phyloP scores from a whole-genome alignment of 1,140 invertebrate genomes.

The Leptopilina boulardi region DNA sequence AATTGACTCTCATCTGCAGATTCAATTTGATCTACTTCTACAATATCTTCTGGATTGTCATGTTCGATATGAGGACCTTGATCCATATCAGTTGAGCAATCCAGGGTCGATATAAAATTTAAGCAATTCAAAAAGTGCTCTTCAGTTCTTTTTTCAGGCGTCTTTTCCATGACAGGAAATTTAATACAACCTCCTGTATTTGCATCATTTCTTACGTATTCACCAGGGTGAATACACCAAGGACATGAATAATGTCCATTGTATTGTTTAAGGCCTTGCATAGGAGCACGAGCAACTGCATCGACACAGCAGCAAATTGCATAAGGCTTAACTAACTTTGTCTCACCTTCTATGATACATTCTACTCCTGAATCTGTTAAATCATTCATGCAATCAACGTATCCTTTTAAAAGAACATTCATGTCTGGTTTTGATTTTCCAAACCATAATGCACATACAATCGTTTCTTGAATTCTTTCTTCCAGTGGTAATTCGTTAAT shows the following conservation, averaged over 20 bases:
- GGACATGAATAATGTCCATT: slow-evolving; percentile 26
- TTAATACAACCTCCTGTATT: slow-evolving; percentile 16
- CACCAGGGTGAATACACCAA: slow-evolving; percentile 33
- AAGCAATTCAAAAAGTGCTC: background rate
- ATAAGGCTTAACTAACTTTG: background rate
- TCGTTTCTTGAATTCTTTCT: background rate
- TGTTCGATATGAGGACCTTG: no score
- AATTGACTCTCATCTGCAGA: no score
- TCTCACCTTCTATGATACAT: slow-evolving; percentile 31
- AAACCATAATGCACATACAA: slow-evolving; percentile 37
- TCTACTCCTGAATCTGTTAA: background rate
- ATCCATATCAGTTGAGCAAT: no score
- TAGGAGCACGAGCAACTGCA: slow-evolving; percentile 35
- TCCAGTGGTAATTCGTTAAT: slow-evolving; percentile 26
- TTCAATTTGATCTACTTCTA: no score
- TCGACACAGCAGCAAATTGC: slow-evolving; percentile 17
- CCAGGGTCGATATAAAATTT: no score
- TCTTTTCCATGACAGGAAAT: slow-evolving; percentile 4
- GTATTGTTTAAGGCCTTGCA: slow-evolving; percentile 36
- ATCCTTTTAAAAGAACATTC: slow-evolving; percentile 36
- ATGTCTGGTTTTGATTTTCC: no score
- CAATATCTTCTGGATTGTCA: no score
- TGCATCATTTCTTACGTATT: background rate
- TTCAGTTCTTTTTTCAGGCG: slow-evolving; percentile 25
- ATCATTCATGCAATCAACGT: slow-evolving; percentile 39